Conservation (phyloP, 2,113 vertebrate genomes). For the Hydrochoerus hydrochaeris region DNA sequence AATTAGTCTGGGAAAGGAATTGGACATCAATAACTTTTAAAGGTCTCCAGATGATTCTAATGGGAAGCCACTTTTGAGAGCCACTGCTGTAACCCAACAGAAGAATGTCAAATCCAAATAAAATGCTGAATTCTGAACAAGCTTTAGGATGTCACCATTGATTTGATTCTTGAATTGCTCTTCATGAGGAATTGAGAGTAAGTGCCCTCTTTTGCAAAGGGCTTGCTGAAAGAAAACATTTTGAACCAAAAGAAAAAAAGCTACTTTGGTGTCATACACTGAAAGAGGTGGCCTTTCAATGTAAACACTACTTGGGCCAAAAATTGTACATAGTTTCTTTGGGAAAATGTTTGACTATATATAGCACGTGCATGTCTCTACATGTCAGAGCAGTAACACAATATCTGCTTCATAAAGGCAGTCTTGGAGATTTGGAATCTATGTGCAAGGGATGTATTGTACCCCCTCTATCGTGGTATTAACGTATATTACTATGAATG, state of each 20-base stretch:
- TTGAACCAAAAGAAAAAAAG: background rate
- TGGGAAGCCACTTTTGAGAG: constrained; percentile 48
- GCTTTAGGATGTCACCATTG: constrained; percentile 57
- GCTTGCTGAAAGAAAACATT: constrained; percentile 67
- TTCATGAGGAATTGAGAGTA: constrained; percentile 66
- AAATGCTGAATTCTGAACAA: constrained; percentile 69
- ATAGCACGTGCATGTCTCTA: background rate
- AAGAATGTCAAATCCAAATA: constrained; percentile 69
- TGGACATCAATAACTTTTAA: constrained; percentile 33
- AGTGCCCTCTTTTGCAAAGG: constrained; percentile 74
- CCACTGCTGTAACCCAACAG: constrained; percentile 1
- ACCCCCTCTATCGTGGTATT: background rate
- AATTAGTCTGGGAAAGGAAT: constrained; percentile 52
- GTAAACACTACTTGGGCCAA: constrained; percentile 59
- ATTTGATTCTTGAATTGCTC: constrained; percentile 74
- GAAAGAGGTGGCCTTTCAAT: constrained; percentile 67
- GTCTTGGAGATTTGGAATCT: background rate
- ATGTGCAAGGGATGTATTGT: background rate
- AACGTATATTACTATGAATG: constrained; percentile 27
- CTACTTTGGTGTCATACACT: constrained; percentile 32
- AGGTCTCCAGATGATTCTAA: constrained; percentile 50
- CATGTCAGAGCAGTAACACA: background rate
- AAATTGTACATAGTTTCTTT: constrained; percentile 36
- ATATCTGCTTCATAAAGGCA: constrained; percentile 44
- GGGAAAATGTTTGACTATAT: background rate